A percentile compares a stretch with the other conserved stretches of the same genome.
Evolutionary conservation across 2,888 invertebrate genomes (phyloP).

Genomic region (Drosophila cracens): DNA sequence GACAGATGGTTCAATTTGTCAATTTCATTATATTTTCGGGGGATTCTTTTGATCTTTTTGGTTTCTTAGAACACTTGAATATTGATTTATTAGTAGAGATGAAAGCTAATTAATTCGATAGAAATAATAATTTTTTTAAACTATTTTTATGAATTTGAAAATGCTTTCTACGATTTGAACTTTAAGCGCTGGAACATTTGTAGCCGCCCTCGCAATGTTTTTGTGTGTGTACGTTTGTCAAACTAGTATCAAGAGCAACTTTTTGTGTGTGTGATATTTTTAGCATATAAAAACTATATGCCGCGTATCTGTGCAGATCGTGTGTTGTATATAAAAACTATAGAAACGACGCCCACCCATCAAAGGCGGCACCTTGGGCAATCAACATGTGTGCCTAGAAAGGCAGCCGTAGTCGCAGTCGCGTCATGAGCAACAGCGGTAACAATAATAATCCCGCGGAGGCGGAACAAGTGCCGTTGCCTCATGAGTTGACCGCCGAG

Average conservation of each 20-base stretch:
- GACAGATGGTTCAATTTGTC: not conserved
- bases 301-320: conserved; percentile 61
- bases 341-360: conserved; percentile 2
- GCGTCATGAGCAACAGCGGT: conserved; percentile 36
- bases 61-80: not conserved
- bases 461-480: conserved; percentile 56
- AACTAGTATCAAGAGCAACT: conserved; percentile 47
- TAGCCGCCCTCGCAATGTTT: conserved; percentile 33
- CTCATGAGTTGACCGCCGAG: conserved; percentile 86
- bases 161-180: not conserved
- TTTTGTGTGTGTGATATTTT: conserved; percentile 51
- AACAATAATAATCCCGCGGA: conserved; percentile 2
- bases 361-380: conserved; percentile 27
- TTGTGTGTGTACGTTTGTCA: conserved; percentile 21
- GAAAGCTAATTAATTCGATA: not conserved
- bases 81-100: not conserved
- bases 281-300: conserved; percentile 57
- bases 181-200: not conserved
- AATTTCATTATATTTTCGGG: not conserved
- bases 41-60: not conserved
- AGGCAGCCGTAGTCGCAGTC: not conserved
- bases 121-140: not conserved
- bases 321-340: conserved; percentile 42
- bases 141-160: not conserved
- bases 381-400: conserved; percentile 32